Base-by-base conservation (phyloP, 1,140 invertebrate genomes). In the Drosophila miranda region DNA sequence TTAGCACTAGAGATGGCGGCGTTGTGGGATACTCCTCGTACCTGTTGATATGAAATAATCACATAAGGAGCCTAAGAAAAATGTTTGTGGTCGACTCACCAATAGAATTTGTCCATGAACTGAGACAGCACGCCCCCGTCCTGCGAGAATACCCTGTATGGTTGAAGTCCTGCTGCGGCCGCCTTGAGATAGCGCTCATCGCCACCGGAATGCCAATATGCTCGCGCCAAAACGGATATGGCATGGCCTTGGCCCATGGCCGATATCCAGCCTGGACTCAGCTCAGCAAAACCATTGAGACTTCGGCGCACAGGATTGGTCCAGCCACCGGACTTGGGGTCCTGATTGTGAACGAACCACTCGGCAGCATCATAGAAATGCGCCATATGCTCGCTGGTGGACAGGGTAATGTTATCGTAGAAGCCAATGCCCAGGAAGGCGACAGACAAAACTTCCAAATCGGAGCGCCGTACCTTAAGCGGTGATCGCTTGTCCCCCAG, bases 21-120 rank as follows among this genome's bases (percentile, higher is more conserved):
- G 94, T 95, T 0, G 99, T 99, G 5, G 99, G 99, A 91, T 99
- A 99, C 89, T 99, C 99, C 91, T 99, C 99, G 90, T 98, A 99
- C 97, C 97, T 98, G 14, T 4, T n/a, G 1, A 28, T 2, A 21
- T 0, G 8, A 19, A 16, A 11, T 19, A 26, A 41, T n/a, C 11
- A n/a, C 13, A n/a, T 44, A 45, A 21, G 8, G 28, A 11, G 30
- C 44, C 6, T 19, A 3, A 34, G 13, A 5, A 8, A 19, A 21
- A 41, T 49, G 8, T 5, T 1, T 54, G n/a, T 11, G 23, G 0
- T 2, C 68, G 71, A 64, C 59, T 90, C 50, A 93, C 95, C 95
- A 95, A 43, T 94, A 92, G 83, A 96, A 96, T 88, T 95, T 94
- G 73, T 95, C 95, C 89, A 97, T 92, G 92, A 97, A 98, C 48